phyloP scores from a whole-genome alignment of 2,888 invertebrate genomes.

The Cryptus viduatorius region DNA sequence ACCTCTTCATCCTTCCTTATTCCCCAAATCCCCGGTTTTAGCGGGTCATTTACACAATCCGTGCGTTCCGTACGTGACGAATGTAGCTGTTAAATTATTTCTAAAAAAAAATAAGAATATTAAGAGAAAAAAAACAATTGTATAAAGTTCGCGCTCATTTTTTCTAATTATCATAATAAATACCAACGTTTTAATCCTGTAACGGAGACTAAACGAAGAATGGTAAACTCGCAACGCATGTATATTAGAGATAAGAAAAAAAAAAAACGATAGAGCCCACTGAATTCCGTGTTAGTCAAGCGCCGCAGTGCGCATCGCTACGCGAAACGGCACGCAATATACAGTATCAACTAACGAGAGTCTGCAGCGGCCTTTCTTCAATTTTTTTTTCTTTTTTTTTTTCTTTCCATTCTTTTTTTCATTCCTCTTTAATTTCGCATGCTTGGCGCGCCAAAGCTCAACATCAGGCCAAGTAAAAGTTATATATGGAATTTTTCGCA shows the following conservation, averaged over 20 bases:
- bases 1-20: neutral
- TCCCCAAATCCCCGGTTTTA: conserved; percentile 45
- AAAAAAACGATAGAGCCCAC: conserved; percentile 10
- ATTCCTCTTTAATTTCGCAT: conserved; percentile 39
- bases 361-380: conserved; percentile 43
- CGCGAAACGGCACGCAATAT: conserved; percentile 51
- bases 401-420: conserved; percentile 6
- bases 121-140: conserved; percentile 60
- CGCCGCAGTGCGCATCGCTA: conserved; percentile 40
- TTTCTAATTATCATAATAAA: conserved; percentile 67
- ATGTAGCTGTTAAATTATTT: conserved; percentile 67
- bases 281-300: conserved; percentile 35
- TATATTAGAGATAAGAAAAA: conserved; percentile 57
- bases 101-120: conserved; percentile 48
- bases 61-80: conserved; percentile 49
- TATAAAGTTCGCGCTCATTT: conserved; percentile 71
- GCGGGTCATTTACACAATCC: conserved; percentile 31
- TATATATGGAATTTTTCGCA: conserved; percentile 45
- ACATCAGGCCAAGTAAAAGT: conserved; percentile 58
- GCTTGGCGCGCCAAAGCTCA: conserved; percentile 66
- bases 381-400: neutral
- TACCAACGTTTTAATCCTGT: conserved; percentile 42
- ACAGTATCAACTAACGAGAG: conserved; percentile 25
- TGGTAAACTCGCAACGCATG: conserved; percentile 49
- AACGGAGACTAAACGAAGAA: conserved; percentile 34